Conservation (phyloP, 2,113 vertebrate genomes). For the Spea bombifrons region DNA sequence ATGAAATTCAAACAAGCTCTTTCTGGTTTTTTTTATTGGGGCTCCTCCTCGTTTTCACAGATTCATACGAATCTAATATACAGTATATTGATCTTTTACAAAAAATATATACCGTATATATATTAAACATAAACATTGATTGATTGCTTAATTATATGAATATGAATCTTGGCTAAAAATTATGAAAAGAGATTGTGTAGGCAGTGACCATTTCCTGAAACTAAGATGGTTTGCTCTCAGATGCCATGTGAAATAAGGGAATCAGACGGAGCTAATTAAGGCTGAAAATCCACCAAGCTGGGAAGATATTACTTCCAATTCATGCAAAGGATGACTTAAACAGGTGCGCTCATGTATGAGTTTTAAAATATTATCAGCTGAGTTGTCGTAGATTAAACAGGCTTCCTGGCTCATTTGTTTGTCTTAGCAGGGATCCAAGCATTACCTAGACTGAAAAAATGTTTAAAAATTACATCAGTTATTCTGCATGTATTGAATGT, state of each 20-base stretch:
- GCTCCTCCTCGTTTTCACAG: too few species aligned
- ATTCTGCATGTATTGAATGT: conserved; percentile 6
- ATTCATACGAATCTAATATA: too few species aligned
- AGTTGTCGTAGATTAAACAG: conserved; percentile 4
- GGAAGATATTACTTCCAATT: not conserved
- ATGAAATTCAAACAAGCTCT: too few species aligned
- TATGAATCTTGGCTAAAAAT: not conserved
- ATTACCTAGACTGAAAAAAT: conserved; percentile 3
- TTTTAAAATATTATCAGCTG: not conserved
- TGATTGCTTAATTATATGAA: too few species aligned
- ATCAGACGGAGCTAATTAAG: conserved; percentile 3
- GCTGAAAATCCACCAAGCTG: not conserved
- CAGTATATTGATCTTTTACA: too few species aligned
- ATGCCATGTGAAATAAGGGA: not conserved
- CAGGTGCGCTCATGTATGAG: not conserved
- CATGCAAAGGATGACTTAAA: conserved; percentile 12
- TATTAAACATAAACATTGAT: too few species aligned
- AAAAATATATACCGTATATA: too few species aligned
- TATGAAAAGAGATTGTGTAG: not conserved
- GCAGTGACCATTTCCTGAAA: not conserved
- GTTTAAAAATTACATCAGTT: conserved; percentile 14
- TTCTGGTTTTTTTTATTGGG: too few species aligned
- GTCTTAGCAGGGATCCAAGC: conserved; percentile 26
- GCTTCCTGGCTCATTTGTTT: not conserved
- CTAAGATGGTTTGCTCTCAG: not conserved